A percentile compares a stretch with the other conserved stretches of the same genome.
phyloP scores from a whole-genome alignment of 92 coral and sea anemone species.

The Porites divaricata region DNA sequence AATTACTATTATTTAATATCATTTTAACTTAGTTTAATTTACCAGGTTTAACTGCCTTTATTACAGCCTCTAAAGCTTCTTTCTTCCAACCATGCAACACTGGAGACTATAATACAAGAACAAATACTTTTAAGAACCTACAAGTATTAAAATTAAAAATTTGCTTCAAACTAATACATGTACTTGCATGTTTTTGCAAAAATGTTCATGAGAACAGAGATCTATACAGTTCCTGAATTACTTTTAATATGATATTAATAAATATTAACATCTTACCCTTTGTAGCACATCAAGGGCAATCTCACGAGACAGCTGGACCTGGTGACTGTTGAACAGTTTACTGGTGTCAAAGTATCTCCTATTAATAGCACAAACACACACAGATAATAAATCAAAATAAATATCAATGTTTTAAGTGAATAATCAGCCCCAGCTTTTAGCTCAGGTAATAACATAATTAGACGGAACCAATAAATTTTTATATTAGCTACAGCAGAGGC shows the following conservation, averaged over 20 bases:
- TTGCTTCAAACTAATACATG: neutral
- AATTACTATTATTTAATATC: no score
- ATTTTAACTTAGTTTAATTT: neutral
- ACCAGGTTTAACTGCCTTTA: conserved; percentile 58
- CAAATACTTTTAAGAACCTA: neutral
- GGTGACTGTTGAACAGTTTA: conserved; percentile 50
- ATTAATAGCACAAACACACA: neutral
- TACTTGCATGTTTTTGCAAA: neutral
- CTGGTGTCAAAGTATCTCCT: conserved; percentile 75
- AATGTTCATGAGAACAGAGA: no score
- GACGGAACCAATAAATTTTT: no score
- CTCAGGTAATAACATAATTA: neutral
- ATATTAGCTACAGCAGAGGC: no score
- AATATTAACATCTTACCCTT: conserved; percentile 20
- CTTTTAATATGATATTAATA: neutral
- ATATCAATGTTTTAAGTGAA: no score
- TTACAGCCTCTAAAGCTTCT: conserved; percentile 42
- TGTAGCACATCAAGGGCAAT: conserved; percentile 44
- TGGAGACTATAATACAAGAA: conserved; percentile 14
- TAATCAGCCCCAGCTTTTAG: neutral
- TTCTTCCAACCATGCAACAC: conserved; percentile 57
- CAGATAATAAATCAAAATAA: no score
- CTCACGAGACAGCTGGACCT: conserved; percentile 53
- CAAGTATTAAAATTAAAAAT: no score
- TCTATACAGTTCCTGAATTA: no score